Percentiles rank a stretch among this genome's conserved stretches.
These are phyloP conservation scores for Ctenosaura bakeri DNA, from an alignment of 2,797 vertebrate species.

Conservation along the genomic window DNA sequence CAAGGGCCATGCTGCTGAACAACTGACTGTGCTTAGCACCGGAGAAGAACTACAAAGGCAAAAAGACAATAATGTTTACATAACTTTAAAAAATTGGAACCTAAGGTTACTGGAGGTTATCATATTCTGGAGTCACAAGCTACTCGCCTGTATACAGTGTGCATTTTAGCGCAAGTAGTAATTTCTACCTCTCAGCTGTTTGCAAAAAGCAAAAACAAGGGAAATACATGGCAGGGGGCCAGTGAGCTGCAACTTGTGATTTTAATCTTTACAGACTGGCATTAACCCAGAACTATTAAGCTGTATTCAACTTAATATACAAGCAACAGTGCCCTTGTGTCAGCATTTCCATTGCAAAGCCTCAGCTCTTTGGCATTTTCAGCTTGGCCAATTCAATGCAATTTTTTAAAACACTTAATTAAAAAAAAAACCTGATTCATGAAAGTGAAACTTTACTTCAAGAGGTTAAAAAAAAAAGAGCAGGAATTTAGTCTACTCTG, in stretches of 20 bases:
- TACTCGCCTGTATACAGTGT: not conserved
- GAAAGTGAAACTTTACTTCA: slow-evolving; percentile 28
- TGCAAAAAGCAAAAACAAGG: slow-evolving; percentile 8
- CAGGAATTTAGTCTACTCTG: slow-evolving; percentile 30
- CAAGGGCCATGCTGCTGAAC: not conserved
- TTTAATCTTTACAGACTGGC: slow-evolving; percentile 57
- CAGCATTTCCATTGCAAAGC: slow-evolving; percentile 54
- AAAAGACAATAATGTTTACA: slow-evolving; percentile 9
- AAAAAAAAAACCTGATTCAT: slow-evolving; percentile 24
- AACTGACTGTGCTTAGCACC: not conserved
- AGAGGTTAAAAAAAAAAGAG: not conserved
- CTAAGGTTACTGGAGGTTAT: slow-evolving; percentile 5
- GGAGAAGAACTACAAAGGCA: not conserved
- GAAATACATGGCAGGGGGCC: slow-evolving; percentile 57
- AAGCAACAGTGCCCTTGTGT: slow-evolving; percentile 46
- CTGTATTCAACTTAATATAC: slow-evolving; percentile 53
- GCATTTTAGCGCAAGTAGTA: slow-evolving; percentile 26
- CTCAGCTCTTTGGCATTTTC: slow-evolving; percentile 28
- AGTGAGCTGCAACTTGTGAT: slow-evolving; percentile 56
- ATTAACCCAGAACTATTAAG: slow-evolving; percentile 33
- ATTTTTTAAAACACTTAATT: not conserved
- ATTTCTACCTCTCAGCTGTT: not conserved
- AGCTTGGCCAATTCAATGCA: slow-evolving; percentile 20
- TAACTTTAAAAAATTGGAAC: not conserved
- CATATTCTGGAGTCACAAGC: too few species aligned